Percentiles rank a stretch among this genome's conserved stretches.
These are phyloP conservation scores for Eulemur albifrons DNA, from an alignment of 2,797 vertebrate genomes.

Conservation along the genomic window DNA sequence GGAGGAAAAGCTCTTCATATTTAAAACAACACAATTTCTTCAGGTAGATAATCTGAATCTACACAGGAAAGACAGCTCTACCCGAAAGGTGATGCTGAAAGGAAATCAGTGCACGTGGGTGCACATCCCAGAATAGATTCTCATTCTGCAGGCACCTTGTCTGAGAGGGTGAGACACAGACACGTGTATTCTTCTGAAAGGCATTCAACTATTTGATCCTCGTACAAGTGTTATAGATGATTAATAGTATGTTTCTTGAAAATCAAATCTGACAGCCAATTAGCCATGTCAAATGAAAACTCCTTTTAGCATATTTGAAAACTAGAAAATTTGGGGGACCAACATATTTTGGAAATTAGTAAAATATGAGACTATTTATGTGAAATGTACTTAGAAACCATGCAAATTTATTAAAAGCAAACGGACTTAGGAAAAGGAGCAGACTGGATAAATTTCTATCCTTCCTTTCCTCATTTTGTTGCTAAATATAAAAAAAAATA, in stretches of 20 bases:
- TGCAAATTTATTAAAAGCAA: slow-evolving; percentile 34
- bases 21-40: slow-evolving; percentile 12
- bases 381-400: background rate
- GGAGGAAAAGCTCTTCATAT: background rate
- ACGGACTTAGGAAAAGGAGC: background rate
- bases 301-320: background rate
- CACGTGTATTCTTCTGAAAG: background rate
- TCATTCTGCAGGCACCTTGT: background rate
- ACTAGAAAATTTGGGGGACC: background rate
- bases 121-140: background rate
- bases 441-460: background rate
- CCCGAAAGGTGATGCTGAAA: background rate
- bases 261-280: slow-evolving; percentile 2
- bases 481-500: background rate
- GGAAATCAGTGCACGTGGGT: background rate
- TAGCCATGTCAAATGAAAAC: background rate
- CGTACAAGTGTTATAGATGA: background rate
- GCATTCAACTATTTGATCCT: background rate
- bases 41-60: background rate
- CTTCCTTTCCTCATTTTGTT: background rate
- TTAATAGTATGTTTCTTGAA: background rate
- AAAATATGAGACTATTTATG: background rate
- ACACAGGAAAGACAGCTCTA: background rate
- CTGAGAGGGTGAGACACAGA: background rate
- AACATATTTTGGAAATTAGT: background rate